Conservation (phyloP, 2,888 invertebrate species). For the Philopedon plagiatum region DNA sequence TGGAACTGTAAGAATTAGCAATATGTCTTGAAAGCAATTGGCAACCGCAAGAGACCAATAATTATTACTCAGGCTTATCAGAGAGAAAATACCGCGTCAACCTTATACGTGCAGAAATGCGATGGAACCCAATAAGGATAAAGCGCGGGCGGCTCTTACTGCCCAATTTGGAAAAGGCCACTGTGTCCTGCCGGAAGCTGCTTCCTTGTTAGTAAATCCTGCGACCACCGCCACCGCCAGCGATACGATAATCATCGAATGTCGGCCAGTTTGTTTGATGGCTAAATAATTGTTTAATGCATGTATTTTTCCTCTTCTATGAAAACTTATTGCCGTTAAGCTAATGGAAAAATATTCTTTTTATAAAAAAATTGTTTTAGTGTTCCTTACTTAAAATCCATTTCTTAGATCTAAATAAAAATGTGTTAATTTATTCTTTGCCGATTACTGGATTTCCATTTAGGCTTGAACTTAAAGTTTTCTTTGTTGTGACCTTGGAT, state of each 20-base stretch:
- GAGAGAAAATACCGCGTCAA: conserved; percentile 35
- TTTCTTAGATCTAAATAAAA: no score
- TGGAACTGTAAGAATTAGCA: background rate
- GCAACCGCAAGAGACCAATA: conserved; percentile 8
- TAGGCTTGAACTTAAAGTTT: no score
- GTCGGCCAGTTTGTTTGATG: conserved; percentile 23
- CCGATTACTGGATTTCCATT: no score
- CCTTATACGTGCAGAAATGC: conserved; percentile 43
- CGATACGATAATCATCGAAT: conserved; percentile 36
- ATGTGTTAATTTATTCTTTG: no score
- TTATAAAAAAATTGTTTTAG: background rate
- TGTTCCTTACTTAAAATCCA: no score
- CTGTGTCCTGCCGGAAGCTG: conserved; percentile 38
- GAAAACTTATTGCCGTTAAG: background rate
- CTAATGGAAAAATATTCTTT: background rate
- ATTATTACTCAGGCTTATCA: conserved; percentile 32
- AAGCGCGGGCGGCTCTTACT: conserved; percentile 22
- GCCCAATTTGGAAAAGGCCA: conserved; percentile 33
- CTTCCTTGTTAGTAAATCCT: conserved; percentile 44
- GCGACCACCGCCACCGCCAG: conserved; percentile 41
- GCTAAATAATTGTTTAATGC: background rate
- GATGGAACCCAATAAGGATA: conserved; percentile 14
- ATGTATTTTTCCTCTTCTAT: no score
- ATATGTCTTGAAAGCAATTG: background rate
- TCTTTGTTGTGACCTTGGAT: no score